Evolutionary conservation across 2,797 vertebrate genomes (phyloP).

Genomic region (Acipenser oxyrinchus): DNA sequence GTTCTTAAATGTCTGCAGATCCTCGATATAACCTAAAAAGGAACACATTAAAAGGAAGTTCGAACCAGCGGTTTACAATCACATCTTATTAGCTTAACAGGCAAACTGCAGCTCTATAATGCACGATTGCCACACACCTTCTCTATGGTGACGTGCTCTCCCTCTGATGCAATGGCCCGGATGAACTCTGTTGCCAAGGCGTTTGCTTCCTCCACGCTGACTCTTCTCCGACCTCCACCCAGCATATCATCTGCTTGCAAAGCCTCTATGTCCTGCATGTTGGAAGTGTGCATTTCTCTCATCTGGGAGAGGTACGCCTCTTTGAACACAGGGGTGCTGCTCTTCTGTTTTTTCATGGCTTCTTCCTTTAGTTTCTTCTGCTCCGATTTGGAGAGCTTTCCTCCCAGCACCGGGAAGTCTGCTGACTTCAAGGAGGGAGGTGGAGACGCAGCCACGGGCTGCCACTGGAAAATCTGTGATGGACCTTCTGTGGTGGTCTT

Average conservation of each 20-base stretch:
- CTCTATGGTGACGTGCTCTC: conserved; percentile 56
- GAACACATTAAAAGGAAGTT: no score
- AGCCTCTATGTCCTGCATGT: conserved; percentile 46
- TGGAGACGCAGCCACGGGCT: conserved; percentile 1
- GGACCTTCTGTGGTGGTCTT: no score
- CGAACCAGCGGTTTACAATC: no score
- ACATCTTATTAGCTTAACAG: no score
- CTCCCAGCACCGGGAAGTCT: conserved; percentile 46
- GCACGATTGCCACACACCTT: conserved; percentile 36
- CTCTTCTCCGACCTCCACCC: conserved; percentile 8
- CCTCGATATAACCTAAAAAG: conserved; percentile 46
- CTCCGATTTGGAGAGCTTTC: conserved; percentile 26
- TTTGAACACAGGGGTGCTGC: conserved; percentile 24
- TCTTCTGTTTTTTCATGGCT: conserved; percentile 8
- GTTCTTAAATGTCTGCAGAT: conserved; percentile 46
- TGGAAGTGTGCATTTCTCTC: conserved; percentile 48
- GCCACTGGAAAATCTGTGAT: not conserved
- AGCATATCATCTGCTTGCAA: conserved; percentile 15
- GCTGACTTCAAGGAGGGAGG: not conserved
- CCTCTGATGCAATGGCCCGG: conserved; percentile 48
- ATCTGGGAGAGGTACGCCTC: conserved; percentile 47
- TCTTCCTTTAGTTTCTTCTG: conserved; percentile 29
- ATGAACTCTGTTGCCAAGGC: conserved; percentile 47
- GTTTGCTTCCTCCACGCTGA: conserved; percentile 36
- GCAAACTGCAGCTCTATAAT: no score